Conservation (phyloP, 2,113 vertebrate species). For the Acanthochromis polyacanthus region DNA sequence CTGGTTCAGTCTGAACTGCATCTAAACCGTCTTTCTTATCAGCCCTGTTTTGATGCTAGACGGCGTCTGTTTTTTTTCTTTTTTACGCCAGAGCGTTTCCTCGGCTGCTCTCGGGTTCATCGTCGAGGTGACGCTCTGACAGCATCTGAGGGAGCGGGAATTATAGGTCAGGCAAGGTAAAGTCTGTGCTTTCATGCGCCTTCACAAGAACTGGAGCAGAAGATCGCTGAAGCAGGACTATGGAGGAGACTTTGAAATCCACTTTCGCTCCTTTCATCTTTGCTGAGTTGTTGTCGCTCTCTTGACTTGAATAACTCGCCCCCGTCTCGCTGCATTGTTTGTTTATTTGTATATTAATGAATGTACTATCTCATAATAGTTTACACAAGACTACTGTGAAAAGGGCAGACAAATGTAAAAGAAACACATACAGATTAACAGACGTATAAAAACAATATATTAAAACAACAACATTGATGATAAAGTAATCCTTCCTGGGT, state of each 20-base stretch:
- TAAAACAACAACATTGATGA: too few species aligned
- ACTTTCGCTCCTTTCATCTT: slow-evolving; percentile 19
- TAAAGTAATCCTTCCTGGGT: too few species aligned
- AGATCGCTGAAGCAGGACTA: slow-evolving; percentile 35
- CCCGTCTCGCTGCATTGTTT: background rate
- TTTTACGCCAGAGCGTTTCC: background rate
- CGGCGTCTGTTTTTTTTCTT: slow-evolving; percentile 7
- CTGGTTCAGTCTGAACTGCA: background rate
- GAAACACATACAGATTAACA: too few species aligned
- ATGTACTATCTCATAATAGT: too few species aligned
- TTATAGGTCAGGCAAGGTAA: slow-evolving; percentile 75
- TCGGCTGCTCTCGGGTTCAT: slow-evolving; percentile 28
- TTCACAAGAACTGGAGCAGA: slow-evolving; percentile 70
- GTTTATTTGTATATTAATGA: too few species aligned
- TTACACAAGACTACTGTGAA: too few species aligned
- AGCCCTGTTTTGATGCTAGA: slow-evolving; percentile 20
- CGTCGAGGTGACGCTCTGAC: slow-evolving; percentile 43
- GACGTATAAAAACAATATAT: too few species aligned
- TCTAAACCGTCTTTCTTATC: slow-evolving; percentile 14
- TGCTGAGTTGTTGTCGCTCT: background rate
- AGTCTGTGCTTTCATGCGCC: slow-evolving; percentile 56
- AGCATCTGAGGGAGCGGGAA: slow-evolving; percentile 46
- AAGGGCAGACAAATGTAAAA: too few species aligned
- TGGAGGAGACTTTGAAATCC: slow-evolving; percentile 31
- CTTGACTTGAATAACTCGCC: slow-evolving; percentile 21